phyloP scores from a whole-genome alignment of 2,797 vertebrate species.

The Characodon lateralis region DNA sequence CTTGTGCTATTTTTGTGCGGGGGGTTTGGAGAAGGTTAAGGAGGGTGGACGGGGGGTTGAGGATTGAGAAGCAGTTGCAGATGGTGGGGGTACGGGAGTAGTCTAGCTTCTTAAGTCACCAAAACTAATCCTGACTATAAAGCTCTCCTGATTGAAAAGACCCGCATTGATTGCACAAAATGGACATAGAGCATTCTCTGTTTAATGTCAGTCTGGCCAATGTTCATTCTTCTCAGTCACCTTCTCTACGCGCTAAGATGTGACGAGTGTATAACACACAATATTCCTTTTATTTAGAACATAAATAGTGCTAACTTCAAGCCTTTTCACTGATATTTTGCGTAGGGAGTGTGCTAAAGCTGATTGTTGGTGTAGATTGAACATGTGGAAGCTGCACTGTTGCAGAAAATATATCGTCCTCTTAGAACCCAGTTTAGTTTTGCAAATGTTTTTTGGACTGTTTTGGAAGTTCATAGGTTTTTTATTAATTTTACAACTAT shows the following conservation, averaged over 20 bases:
- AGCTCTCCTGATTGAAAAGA: conserved; percentile 87
- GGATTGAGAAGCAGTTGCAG: conserved; percentile 47
- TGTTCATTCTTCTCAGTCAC: conserved; percentile 52
- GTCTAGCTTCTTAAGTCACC: conserved; percentile 90
- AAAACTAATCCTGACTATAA: conserved; percentile 90
- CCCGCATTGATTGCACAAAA: conserved; percentile 84
- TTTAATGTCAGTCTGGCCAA: conserved; percentile 85
- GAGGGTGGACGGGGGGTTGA: conserved; percentile 26
- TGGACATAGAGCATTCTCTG: conserved; percentile 82
- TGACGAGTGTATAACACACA: conserved; percentile 12
- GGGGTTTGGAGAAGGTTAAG: conserved; percentile 22
- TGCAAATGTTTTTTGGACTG: background rate
- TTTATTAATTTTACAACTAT: background rate
- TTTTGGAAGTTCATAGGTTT: background rate
- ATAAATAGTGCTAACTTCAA: conserved; percentile 30
- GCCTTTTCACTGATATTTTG: conserved; percentile 24
- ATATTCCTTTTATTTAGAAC: conserved; percentile 22
- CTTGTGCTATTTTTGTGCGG: conserved; percentile 76
- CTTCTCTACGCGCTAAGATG: conserved; percentile 25
- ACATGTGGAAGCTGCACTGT: background rate
- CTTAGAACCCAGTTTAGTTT: background rate
- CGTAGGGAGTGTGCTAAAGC: background rate
- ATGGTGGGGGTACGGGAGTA: conserved; percentile 78
- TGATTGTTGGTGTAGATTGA: conserved; percentile 4
- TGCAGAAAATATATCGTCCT: background rate